Percentiles rank a stretch among this genome's conserved stretches.
Evolutionary conservation across 2,888 invertebrate genomes (phyloP).

Genomic region (Nematopogon swammerdamellus): DNA sequence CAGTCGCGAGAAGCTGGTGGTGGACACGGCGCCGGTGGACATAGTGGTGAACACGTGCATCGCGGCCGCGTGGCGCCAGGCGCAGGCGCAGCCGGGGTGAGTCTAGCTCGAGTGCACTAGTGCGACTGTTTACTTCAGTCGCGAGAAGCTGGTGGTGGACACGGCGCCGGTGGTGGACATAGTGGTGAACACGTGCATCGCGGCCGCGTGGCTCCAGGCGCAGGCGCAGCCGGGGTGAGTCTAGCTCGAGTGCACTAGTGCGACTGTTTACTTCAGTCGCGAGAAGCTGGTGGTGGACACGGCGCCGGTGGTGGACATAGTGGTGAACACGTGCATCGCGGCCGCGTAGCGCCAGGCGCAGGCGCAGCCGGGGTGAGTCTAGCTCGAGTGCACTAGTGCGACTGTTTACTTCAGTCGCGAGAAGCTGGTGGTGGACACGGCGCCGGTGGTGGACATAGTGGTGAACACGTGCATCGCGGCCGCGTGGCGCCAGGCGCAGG

Average conservation of each 20-base stretch:
- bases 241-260: constrained; percentile 28
- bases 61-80: constrained; percentile 74
- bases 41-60: constrained; percentile 86
- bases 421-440: constrained; percentile 75
- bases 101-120: constrained; percentile 24
- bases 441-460: constrained; percentile 91
- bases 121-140: too few species aligned
- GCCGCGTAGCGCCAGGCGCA: constrained; percentile 77
- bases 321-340: constrained; percentile 82
- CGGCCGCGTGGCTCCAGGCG: constrained; percentile 82
- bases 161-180: constrained; percentile 91
- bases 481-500: constrained; percentile 73
- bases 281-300: constrained; percentile 76
- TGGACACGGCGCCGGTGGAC: constrained; percentile 92
- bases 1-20: constrained; percentile 69
- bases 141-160: constrained; percentile 73
- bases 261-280: too few species aligned
- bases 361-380: constrained; percentile 10
- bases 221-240: constrained; percentile 19
- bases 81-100: not conserved
- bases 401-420: constrained; percentile 81
- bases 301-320: constrained; percentile 90
- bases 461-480: constrained; percentile 84
- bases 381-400: constrained; percentile 30
- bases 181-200: constrained; percentile 83